A percentile compares a stretch with the other conserved stretches of the same genome.
Conservation (phyloP, 2,113 vertebrate species). For the Uria aalge region DNA sequence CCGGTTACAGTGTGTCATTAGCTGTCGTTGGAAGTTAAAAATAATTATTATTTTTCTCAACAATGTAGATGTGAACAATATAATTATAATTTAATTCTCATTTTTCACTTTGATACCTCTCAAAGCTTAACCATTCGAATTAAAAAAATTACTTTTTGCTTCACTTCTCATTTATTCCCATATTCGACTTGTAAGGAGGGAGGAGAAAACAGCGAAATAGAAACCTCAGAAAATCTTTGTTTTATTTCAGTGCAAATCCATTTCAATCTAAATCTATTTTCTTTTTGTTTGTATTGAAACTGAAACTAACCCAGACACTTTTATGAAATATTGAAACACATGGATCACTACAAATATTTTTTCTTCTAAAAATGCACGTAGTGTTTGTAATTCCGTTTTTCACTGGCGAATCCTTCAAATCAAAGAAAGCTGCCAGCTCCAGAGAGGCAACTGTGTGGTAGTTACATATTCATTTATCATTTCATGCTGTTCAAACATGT, state of each 20-base stretch:
- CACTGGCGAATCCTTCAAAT: background rate
- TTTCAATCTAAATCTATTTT: background rate
- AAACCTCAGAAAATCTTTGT: background rate
- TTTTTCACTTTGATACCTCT: background rate
- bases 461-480: background rate
- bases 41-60: background rate
- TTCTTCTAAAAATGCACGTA: background rate
- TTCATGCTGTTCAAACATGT: background rate
- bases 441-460: background rate
- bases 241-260: background rate
- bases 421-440: background rate
- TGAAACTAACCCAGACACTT: background rate
- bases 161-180: background rate
- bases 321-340: background rate
- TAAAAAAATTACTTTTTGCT: background rate
- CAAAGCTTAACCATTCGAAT: background rate
- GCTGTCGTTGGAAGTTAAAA: background rate
- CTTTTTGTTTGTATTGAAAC: constrained; percentile 4
- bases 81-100: background rate
- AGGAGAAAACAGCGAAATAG: background rate
- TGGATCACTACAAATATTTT: background rate
- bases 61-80: background rate
- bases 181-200: background rate
- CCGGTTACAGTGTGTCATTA: background rate
- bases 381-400: background rate